Evolutionary conservation across 2,888 invertebrate genomes (phyloP), one percentile per base, ranked within the genome.

Genomic region (Lymantria dispar): DNA sequence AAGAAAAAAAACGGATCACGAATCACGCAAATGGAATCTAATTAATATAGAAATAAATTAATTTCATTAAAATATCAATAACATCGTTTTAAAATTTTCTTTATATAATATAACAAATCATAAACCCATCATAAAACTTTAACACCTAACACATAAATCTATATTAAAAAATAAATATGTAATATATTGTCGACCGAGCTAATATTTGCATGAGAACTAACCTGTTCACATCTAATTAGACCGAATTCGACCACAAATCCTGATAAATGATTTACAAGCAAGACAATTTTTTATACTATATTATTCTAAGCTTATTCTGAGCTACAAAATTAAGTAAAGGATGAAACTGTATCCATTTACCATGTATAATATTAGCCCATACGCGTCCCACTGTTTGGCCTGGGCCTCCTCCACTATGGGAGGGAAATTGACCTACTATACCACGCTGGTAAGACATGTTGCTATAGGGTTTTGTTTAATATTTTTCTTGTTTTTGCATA

Each of bases 221-320:
- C 40, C 43, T 51, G 50, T 50, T 68, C 55, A 52, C 54, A 57
- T 58, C 62, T 69, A 68, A 69, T 70, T 70, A 64, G 66, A 54
- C 49, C 54, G 56, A 60, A 60, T 56, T 47, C 60, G 56, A 56
- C 48, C 52, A 51, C 52, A 42, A 58, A 46, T 54, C 52, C 55
- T 62, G 63, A 65, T 58, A 68, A 70, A 72, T 72, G 58, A 66
- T 56, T 51, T 43, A 55, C 60, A 45, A 40, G 22, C 22, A 45
- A 41, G 29, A 15, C 48, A 37, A 37, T 52, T 11, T 48, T 45
- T 45, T 8, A 14, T 15, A 37, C 22, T 43, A 12, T 3, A 10
- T 11, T 22, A 36, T 39, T 39, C 50, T 14, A 14, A 8, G 33
- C 29, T 12, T 31, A 11, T 36, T 36, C 7, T 11, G 1, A 36